These are phyloP conservation scores for Himalopsyche kuldschensis DNA, from an alignment of 2,888 invertebrate genomes.

Conservation along the genomic window DNA sequence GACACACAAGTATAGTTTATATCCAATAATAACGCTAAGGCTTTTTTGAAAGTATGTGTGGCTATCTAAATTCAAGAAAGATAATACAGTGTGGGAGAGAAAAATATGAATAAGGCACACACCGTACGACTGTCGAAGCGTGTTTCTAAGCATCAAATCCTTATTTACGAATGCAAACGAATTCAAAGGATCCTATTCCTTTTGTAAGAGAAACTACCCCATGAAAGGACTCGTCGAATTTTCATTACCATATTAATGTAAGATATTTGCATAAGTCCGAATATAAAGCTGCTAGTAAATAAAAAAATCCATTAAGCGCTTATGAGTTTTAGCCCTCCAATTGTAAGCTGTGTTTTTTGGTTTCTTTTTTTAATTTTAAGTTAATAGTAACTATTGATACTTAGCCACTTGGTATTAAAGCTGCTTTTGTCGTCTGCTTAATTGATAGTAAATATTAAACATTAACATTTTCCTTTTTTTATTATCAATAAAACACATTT, in stretches of 20 bases:
- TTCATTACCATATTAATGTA: not conserved
- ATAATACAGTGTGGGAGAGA: not conserved
- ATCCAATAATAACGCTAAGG: no score
- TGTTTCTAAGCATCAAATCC: not conserved
- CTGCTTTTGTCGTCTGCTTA: no score
- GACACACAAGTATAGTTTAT: no score
- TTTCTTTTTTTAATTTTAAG: not conserved
- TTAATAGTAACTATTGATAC: not conserved
- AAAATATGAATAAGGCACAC: not conserved
- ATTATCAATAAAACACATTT: no score
- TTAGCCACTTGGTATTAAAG: no score
- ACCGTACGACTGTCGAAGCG: not conserved
- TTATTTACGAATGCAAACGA: not conserved
- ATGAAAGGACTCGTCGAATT: not conserved
- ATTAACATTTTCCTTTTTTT: no score
- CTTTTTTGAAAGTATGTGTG: no score
- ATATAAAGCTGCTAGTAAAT: not conserved
- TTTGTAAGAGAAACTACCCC: not conserved
- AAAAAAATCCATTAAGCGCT: not conserved
- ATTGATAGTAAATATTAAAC: no score
- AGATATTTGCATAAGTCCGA: not conserved
- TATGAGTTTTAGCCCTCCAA: not conserved
- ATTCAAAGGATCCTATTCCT: not conserved
- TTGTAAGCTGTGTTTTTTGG: not conserved
- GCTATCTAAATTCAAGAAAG: not conserved